Percentiles rank a stretch among this genome's conserved stretches.
These are phyloP conservation scores for Mechanitis mazaeus DNA, from an alignment of 2,888 invertebrate genomes.

Conservation along the genomic window DNA sequence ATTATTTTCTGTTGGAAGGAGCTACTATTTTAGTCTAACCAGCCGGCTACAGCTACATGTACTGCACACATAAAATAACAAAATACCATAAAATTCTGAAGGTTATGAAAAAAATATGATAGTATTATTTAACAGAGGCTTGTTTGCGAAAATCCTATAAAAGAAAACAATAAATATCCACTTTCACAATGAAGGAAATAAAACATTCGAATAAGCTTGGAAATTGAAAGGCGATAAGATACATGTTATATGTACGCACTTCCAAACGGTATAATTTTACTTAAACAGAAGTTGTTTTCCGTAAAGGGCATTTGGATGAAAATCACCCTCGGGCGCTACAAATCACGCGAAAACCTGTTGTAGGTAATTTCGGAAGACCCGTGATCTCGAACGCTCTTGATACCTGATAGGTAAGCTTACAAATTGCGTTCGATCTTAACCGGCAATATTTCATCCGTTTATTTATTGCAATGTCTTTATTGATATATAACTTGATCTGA, in stretches of 20 bases:
- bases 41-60: too few relatives aligned
- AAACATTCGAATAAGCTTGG: conserved; percentile 23
- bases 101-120: neutral
- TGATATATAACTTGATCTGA: conserved; percentile 27
- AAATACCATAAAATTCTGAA: neutral
- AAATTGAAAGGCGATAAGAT: conserved; percentile 16
- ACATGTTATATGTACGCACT: conserved; percentile 16
- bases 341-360: conserved; percentile 74
- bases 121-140: neutral
- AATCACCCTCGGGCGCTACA: conserved; percentile 66
- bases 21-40: too few relatives aligned
- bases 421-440: conserved; percentile 71
- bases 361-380: conserved; percentile 59
- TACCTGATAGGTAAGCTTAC: conserved; percentile 63
- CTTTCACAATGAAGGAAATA: neutral
- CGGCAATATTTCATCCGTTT: conserved; percentile 65
- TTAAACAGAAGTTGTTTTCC: conserved; percentile 63
- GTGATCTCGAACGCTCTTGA: conserved; percentile 62
- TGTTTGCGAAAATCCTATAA: neutral
- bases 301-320: conserved; percentile 62
- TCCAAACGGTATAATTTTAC: conserved; percentile 50
- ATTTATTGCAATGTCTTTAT: conserved; percentile 54
- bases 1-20: too few relatives aligned
- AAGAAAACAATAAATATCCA: conserved; percentile 2
- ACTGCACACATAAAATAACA: too few relatives aligned